Conservation (phyloP, 2,888 invertebrate species). For the Noctua fimbriata region DNA sequence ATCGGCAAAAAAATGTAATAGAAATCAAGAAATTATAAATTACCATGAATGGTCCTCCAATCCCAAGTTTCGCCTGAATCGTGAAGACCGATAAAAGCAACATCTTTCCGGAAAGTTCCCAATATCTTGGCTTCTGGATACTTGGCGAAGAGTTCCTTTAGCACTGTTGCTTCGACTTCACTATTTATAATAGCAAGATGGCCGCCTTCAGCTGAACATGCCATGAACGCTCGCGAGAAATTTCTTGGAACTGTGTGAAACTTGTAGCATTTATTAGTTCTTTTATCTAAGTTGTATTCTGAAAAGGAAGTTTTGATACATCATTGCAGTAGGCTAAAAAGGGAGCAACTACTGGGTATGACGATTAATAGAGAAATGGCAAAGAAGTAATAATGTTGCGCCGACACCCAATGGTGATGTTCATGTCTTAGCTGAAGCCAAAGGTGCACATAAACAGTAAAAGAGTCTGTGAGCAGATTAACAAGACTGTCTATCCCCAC, state of each 20-base stretch:
- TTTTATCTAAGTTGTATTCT: conserved; percentile 31
- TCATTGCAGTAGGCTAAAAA: not conserved
- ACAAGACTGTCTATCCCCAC: not conserved
- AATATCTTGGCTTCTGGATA: not conserved
- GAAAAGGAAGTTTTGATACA: not conserved
- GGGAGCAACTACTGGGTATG: not conserved
- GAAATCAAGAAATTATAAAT: not conserved
- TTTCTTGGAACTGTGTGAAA: conserved; percentile 72
- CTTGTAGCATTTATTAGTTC: conserved; percentile 76
- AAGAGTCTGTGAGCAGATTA: not conserved
- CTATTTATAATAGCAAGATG: conserved; percentile 78
- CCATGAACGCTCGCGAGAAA: conserved; percentile 75
- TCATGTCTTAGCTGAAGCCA: not conserved
- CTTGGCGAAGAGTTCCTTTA: conserved; percentile 62
- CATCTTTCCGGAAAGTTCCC: conserved; percentile 7
- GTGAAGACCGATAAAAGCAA: conserved; percentile 32
- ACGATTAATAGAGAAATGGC: not conserved
- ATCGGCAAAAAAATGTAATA: not conserved
- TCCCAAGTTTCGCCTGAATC: conserved; percentile 24
- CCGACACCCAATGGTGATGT: not conserved
- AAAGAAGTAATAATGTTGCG: not conserved
- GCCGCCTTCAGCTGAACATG: conserved; percentile 77
- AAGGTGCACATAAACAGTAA: not conserved
- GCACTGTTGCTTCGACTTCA: conserved; percentile 66
- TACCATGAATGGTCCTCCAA: conserved; percentile 31